These are phyloP conservation scores for human (Homo sapiens) DNA, from an alignment of 2,113 vertebrate genomes.

Conservation along the genomic window DNA sequence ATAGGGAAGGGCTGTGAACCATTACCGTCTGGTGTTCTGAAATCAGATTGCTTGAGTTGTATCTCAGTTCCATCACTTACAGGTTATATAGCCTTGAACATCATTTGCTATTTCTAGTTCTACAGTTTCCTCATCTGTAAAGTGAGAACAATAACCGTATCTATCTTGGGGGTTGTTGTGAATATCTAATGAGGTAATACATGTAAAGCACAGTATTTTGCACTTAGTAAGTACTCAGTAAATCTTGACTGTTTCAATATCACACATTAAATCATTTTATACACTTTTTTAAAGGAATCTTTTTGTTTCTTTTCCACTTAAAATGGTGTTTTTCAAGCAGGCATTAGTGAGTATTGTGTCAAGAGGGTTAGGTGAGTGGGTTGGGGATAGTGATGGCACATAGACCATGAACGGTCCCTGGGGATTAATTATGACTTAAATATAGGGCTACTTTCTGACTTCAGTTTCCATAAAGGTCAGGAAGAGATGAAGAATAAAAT, in stretches of 20 bases:
- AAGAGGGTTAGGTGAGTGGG: neutral
- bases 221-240: neutral
- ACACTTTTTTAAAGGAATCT: neutral
- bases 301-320: neutral
- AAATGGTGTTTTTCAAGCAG: neutral
- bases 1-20: fast-evolving
- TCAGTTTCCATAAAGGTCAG: neutral
- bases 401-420: neutral
- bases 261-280: neutral
- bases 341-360: neutral
- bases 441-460: neutral
- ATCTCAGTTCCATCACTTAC: neutral
- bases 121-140: neutral
- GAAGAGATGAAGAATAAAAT: neutral
- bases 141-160: neutral
- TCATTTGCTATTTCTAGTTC: neutral
- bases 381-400: neutral
- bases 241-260: neutral
- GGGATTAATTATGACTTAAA: neutral
- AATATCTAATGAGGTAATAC: neutral
- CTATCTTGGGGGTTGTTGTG: neutral
- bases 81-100: neutral
- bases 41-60: neutral
- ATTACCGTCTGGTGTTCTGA: too few relatives aligned
- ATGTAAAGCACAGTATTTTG: neutral